A percentile compares a stretch with the other conserved stretches of the same genome.
phyloP scores from a whole-genome alignment of 2,797 vertebrate genomes.

The Sebastes cheni region DNA sequence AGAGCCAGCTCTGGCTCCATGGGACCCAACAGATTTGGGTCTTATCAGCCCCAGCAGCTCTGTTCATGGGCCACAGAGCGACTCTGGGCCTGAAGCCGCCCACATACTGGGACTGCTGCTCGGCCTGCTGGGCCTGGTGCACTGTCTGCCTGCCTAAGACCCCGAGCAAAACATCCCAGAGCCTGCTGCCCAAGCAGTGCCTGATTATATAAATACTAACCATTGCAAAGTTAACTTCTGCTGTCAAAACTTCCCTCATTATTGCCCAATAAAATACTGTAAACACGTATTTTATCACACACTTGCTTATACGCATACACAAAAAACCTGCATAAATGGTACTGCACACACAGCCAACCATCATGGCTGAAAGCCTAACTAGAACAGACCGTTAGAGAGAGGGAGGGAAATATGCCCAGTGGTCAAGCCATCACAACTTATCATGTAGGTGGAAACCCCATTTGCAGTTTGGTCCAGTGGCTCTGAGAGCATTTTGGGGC shows the following conservation, averaged over 20 bases:
- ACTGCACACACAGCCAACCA: constrained; percentile 1
- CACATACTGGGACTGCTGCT: constrained; percentile 42
- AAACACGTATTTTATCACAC: constrained; percentile 19
- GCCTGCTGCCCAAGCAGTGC: background rate
- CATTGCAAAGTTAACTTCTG: constrained; percentile 17
- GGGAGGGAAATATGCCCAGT: constrained; percentile 44
- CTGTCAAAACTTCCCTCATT: constrained; percentile 13
- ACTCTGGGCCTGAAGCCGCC: constrained; percentile 36
- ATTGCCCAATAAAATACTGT: constrained; percentile 6
- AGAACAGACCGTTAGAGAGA: constrained; percentile 42
- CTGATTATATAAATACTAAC: constrained; percentile 14
- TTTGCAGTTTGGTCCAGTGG: constrained; percentile 67
- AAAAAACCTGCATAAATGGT: background rate
- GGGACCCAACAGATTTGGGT: constrained; percentile 51
- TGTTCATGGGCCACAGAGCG: constrained; percentile 44
- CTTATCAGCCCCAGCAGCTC: constrained; percentile 57
- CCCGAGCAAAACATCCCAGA: constrained; percentile 26
- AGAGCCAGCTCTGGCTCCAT: constrained; percentile 35
- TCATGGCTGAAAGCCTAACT: constrained; percentile 45
- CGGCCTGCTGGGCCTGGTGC: constrained; percentile 37
- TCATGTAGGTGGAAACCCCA: constrained; percentile 67
- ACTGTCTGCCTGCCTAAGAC: constrained; percentile 10
- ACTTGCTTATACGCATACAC: background rate
- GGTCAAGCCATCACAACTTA: constrained; percentile 65
- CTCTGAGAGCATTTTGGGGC: constrained; percentile 71